Evolutionary conservation across 2,888 invertebrate species (phyloP), one percentile per base, ranked within the genome.

Genomic region (Tipula confusa): DNA sequence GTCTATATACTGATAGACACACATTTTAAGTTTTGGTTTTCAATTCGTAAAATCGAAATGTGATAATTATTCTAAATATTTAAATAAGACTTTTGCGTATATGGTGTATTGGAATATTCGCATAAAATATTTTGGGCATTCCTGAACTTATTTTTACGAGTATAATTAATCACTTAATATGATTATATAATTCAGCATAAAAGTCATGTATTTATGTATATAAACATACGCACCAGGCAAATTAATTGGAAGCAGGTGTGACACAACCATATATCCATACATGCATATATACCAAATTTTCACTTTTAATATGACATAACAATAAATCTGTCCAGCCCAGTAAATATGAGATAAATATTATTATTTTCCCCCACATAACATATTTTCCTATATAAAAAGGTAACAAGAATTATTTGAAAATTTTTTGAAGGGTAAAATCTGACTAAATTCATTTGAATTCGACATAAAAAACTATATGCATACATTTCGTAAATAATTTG

Each of bases 251-350:
- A 64, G 64, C 64, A 64, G 64, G 64, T 64, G 64, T 64, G 64
- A 64, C 64, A 64, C 43, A 43, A 3, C 43, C 9, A 64, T 9
- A 64, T 24, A 64, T 64, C 24, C 18, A 2, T n/a, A n/a, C 33
- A 33, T 33, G 33, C 11, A 33, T 9, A 43, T 43, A 43, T n/a
- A 43, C 64, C 43, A 15, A 64, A 64, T 64, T 64, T 13, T 64
- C 64, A 64, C 24, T 64, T 64, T 18, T 64, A 64, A 64, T 64
- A 64, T 64, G 64, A 64, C 64, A 64, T 64, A 64, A 64, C 64
- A 64, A 64, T 64, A 64, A 64, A 64, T 64, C 64, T 64, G 64
- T 64, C 24, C 64, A 11, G 64, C 64, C 64, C 64, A 64, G 64
- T 64, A 64, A 64, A 64, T 64, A 64, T 64, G 64, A 64, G 64